These are phyloP conservation scores for Amblyornis subalaris DNA, from an alignment of 2,113 vertebrate genomes.

Conservation along the genomic window DNA sequence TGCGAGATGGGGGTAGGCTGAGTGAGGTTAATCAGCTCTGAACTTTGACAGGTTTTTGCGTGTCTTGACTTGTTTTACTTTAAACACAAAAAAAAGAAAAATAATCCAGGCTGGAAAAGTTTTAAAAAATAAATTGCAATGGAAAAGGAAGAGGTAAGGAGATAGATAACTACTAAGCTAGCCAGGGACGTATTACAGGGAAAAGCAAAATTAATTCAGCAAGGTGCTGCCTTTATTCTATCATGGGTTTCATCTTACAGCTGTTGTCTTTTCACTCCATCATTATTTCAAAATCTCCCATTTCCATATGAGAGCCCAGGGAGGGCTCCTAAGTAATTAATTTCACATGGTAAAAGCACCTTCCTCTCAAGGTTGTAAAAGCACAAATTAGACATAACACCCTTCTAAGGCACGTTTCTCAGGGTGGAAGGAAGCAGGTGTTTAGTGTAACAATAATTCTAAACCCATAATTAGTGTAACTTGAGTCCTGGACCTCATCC, in stretches of 20 bases:
- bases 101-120: not conserved
- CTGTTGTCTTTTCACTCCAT: constrained; percentile 9
- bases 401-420: constrained; percentile 14
- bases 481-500: constrained; percentile 15
- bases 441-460: constrained; percentile 42
- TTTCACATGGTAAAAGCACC: not conserved
- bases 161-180: not conserved
- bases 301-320: not conserved
- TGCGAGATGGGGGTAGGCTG: not conserved
- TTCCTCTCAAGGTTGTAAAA: constrained; percentile 18
- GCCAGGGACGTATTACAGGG: not conserved
- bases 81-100: not conserved
- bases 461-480: constrained; percentile 31
- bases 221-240: not conserved
- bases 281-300: not conserved
- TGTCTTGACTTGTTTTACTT: not conserved
- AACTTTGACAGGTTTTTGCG: not conserved
- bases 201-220: not conserved
- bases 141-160: not conserved
- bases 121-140: not conserved
- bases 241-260: not conserved
- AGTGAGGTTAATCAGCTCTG: not conserved
- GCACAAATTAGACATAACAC: constrained; percentile 5
- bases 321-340: constrained; percentile 12
- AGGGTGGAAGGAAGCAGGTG: not conserved